Conservation (phyloP, 2,797 vertebrate genomes). For the Capromys pilorides region DNA sequence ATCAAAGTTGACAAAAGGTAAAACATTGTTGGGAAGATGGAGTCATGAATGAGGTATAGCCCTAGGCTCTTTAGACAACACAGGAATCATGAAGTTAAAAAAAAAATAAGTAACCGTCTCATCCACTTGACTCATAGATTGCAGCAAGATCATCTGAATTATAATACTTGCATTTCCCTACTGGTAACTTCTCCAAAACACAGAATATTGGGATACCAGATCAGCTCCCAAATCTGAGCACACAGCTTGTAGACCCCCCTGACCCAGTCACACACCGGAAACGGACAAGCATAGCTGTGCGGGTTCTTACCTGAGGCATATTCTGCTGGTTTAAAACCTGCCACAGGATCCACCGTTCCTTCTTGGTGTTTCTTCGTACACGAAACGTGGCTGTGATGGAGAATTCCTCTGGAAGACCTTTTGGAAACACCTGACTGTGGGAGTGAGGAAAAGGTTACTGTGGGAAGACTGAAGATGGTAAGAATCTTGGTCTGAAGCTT, state of each 20-base stretch:
- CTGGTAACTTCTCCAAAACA: background rate
- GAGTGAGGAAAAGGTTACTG: background rate
- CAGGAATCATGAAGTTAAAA: slow-evolving; percentile 16
- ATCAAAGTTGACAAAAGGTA: background rate
- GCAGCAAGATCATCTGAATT: background rate
- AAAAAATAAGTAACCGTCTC: background rate
- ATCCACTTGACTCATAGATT: background rate
- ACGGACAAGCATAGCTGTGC: background rate
- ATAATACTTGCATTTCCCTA: slow-evolving; percentile 1
- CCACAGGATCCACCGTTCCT: slow-evolving; percentile 97
- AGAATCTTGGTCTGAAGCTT: background rate
- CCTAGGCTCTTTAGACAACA: slow-evolving; percentile 28
- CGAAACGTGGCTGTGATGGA: slow-evolving; percentile 91
- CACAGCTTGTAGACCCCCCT: background rate
- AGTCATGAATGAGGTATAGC: background rate
- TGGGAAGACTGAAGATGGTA: background rate
- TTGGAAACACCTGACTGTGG: slow-evolving; percentile 91
- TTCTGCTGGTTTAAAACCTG: slow-evolving; percentile 93
- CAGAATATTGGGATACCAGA: background rate
- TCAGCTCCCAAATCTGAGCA: background rate
- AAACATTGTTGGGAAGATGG: background rate
- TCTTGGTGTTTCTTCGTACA: slow-evolving; percentile 94
- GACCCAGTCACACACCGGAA: background rate
- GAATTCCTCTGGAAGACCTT: slow-evolving; percentile 93
- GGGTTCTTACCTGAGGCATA: slow-evolving; percentile 90